Evolutionary conservation across 2,797 vertebrate genomes (phyloP), one percentile per base, ranked within the genome.

Genomic region (Rhinatrema bivittatum): DNA sequence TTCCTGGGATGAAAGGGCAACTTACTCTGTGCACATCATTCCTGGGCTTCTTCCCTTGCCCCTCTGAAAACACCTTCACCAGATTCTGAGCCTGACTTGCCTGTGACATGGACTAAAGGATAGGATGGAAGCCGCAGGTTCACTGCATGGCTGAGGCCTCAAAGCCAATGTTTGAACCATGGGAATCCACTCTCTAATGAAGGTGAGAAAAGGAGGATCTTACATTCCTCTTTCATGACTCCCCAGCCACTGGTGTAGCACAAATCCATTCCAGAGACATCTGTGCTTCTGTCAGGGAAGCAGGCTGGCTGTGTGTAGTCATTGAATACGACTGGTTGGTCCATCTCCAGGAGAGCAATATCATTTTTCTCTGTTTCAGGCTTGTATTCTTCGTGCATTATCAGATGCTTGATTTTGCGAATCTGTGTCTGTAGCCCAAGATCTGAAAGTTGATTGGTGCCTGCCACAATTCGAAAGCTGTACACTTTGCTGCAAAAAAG

Each of bases 201-300:
- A n/a, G n/a, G n/a, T n/a, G n/a, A n/a, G n/a, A n/a, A n/a, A n/a
- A n/a, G n/a, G n/a, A n/a, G n/a, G n/a, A n/a, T n/a, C 65, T 60
- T 46, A 61, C 66, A 20, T 34, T 20, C 13, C 0, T 16, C 16
- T 1, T 17, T 1, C 0, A 3, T 40, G 24, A 25, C 5, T 3
- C 66, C 53, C 51, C 59, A 69, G 1, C 62, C 56, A 6, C 20
- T 9, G 9, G 21, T 21, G 20, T 6, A 43, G 50, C 43, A 74
- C 39, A 18, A 13, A 5, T 20, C 6, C 5, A 21, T 9, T 9
- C 5, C 9, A 1, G 6, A 4, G 16, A 50, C 4, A 1, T 2
- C 3, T 20, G 55, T 10, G 0, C 9, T 26, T 10, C 3, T 3
- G 0, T 50, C 32, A 1, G 60, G 60, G 19, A 56, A 20, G 0